A percentile compares a stretch with the other conserved stretches of the same genome.
These are phyloP conservation scores for Sminthurinus aureus DNA, from an alignment of 2,888 invertebrate species.

Conservation along the genomic window DNA sequence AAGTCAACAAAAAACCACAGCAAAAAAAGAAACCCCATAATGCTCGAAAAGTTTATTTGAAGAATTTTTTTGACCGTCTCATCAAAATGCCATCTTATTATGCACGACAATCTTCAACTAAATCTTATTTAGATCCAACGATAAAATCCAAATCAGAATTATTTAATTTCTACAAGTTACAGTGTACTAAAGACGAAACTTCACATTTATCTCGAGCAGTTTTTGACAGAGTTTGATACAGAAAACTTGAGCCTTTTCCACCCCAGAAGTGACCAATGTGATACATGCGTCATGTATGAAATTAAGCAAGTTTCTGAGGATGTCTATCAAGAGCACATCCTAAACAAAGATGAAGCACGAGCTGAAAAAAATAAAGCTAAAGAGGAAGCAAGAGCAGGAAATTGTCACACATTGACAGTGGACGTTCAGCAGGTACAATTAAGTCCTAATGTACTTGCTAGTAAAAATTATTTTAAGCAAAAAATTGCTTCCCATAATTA, in stretches of 20 bases:
- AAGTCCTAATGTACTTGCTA: conserved; percentile 50
- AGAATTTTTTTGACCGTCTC: not conserved
- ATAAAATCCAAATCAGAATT: not conserved
- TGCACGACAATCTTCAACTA: not conserved
- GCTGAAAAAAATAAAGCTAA: conserved; percentile 46
- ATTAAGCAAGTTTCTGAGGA: conserved; percentile 43
- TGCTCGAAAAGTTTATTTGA: not conserved
- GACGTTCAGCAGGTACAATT: conserved; percentile 59
- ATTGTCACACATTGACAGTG: conserved; percentile 56
- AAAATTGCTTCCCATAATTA: conserved; percentile 61
- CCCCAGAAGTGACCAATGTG: conserved; percentile 23
- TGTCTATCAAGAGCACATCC: conserved; percentile 41
- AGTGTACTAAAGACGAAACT: not conserved
- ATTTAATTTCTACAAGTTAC: not conserved
- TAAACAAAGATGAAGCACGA: conserved; percentile 49
- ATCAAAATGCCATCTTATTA: conserved; percentile 16
- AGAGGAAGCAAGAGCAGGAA: conserved; percentile 40
- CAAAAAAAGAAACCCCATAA: not conserved
- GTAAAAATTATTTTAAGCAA: conserved; percentile 59
- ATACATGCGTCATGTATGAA: conserved; percentile 45
- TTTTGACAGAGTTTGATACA: not conserved
- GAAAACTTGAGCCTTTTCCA: not conserved
- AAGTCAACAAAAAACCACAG: not conserved
- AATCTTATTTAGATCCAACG: conserved; percentile 7
- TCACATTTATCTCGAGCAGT: not conserved